Evolutionary conservation across 1,140 invertebrate genomes (phyloP), one percentile per base, ranked within the genome.

Genomic region (Neodiprion fabricii): DNA sequence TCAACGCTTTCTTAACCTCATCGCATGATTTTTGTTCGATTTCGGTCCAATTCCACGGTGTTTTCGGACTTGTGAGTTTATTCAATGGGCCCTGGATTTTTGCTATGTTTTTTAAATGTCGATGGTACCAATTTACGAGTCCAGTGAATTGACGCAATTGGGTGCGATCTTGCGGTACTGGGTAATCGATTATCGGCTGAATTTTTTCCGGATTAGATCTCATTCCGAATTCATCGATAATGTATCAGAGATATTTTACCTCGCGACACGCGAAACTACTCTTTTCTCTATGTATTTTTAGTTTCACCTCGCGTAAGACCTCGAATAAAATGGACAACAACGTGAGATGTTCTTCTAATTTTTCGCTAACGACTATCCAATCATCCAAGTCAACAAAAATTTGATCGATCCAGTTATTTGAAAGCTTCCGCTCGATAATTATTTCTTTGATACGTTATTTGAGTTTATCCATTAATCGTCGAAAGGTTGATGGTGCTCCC

Each of bases 211-310:
- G 65, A 17, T 75, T 74, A 4, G 72, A 48, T 47, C 69, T 17
- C 40, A 77, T 61, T 12, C 72, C 71, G 23, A 48, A 72, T 70
- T 72, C 70, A 28, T 28, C 73, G 71, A 65, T 76, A 73, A 71
- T 68, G 71, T 70, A 70, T 76, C 11, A 76, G 67, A 7, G 67
- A 12, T 66, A 67, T 67, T 73, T 73, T 48, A 73, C 72, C 53
- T 74, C 73, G 48, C 48, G 50, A 69, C 75, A 76, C 1, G 72
- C 71, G 67, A 76, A 76, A 48, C 75, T 76, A 73, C 75, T 76
- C 48, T 73, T 76, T 17, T 76, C 75, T 17, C 71, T 48, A 28
- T 73, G 73, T 48, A 72, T 72, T 69, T 69, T 75, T 10, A 72
- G 48, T 28, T 40, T 23, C 7, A 65, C 72, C 67, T 72, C 40